Evolutionary conservation across 2,797 vertebrate species (phyloP).

Genomic region (Morelia viridis): DNA sequence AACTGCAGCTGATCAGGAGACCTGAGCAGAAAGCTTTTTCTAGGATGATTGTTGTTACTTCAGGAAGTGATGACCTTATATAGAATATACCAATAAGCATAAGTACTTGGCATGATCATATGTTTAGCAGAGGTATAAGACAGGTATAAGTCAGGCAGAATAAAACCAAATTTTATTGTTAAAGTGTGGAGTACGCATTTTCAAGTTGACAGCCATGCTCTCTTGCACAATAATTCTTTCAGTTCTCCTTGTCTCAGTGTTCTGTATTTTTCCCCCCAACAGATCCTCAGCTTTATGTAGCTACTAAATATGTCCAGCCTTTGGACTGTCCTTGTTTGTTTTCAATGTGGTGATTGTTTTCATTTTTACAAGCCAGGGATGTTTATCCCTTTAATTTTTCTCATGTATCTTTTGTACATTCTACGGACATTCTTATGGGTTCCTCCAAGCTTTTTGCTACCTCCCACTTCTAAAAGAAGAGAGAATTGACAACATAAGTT

Average conservation of each 20-base stretch:
- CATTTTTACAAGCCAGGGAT: no score
- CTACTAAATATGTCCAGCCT: background rate
- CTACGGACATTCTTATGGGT: background rate
- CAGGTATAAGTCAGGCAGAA: no score
- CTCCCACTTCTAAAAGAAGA: background rate
- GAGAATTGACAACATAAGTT: background rate
- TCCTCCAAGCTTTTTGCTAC: background rate
- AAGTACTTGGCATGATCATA: background rate
- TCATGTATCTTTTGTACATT: background rate
- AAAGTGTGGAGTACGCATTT: background rate
- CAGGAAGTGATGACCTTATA: background rate
- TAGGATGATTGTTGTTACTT: background rate
- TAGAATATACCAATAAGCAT: background rate
- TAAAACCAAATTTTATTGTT: no score
- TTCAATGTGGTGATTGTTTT: no score
- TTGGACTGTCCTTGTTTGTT: background rate
- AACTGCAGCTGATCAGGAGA: slow-evolving; percentile 54
- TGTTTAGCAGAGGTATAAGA: background rate
- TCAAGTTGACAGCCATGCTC: background rate
- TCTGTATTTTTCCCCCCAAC: no score
- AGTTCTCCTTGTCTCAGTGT: background rate
- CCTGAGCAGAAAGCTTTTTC: background rate
- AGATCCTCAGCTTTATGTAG: background rate
- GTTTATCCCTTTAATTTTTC: background rate
- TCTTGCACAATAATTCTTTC: background rate